Percentiles rank a stretch among this genome's conserved stretches.
Evolutionary conservation across 2,113 vertebrate genomes (phyloP).

Genomic region (Hydrolagus affinis): DNA sequence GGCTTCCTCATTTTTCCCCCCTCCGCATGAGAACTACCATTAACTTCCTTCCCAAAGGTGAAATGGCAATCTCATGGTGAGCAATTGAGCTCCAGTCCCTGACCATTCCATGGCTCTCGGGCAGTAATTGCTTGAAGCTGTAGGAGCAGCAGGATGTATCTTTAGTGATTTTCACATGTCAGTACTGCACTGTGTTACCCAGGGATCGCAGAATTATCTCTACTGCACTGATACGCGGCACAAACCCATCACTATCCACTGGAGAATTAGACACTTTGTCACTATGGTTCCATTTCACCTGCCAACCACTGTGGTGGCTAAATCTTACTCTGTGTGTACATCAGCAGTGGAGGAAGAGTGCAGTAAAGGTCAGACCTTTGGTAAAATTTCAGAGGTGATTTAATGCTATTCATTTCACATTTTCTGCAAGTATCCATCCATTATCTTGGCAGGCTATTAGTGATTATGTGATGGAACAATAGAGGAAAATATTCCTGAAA

Average conservation of each 20-base stretch:
- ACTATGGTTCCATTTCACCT: conserved; percentile 20
- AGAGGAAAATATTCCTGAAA: too few species aligned
- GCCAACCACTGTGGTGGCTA: conserved; percentile 18
- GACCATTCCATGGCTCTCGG: background rate
- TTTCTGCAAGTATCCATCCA: conserved; percentile 2
- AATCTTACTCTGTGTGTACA: background rate
- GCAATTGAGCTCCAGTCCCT: background rate
- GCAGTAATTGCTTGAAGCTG: background rate
- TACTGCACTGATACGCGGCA: background rate
- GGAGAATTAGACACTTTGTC: background rate
- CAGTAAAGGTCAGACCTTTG: conserved; percentile 16
- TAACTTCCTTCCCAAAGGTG: background rate
- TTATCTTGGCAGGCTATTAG: background rate
- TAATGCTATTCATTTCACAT: background rate
- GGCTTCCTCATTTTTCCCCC: background rate
- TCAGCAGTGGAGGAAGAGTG: conserved; percentile 6
- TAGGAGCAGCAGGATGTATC: background rate
- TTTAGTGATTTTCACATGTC: background rate
- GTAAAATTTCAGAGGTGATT: conserved; percentile 30
- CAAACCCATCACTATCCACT: too few species aligned
- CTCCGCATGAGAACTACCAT: background rate
- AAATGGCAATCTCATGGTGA: background rate
- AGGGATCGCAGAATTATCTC: background rate
- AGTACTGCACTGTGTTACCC: background rate
- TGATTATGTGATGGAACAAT: too few species aligned